Percentiles rank a stretch among this genome's conserved stretches.
Evolutionary conservation across 2,888 invertebrate genomes (phyloP).

Genomic region (Orthosia gothica): DNA sequence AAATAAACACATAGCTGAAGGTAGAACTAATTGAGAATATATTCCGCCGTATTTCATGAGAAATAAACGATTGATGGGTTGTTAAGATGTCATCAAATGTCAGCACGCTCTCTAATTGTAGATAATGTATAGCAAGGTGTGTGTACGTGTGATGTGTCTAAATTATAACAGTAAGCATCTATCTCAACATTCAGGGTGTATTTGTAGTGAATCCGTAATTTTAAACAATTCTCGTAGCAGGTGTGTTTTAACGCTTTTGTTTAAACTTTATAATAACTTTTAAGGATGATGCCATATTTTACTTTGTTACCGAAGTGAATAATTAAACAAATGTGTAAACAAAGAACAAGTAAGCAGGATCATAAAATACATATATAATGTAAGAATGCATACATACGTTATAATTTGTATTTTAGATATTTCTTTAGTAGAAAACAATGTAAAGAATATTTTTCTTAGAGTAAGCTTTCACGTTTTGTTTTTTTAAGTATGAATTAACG

Average conservation of each 20-base stretch:
- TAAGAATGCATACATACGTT: not conserved
- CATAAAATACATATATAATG: not conserved
- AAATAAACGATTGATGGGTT: conserved; percentile 50
- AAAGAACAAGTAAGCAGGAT: not conserved
- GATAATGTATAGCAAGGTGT: conserved; percentile 20
- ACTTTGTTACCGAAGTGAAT: conserved; percentile 35
- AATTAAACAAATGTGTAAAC: conserved; percentile 22
- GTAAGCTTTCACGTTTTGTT: not conserved
- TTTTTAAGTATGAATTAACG: not conserved
- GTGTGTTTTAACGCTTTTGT: conserved; percentile 58
- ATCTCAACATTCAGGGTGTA: conserved; percentile 27
- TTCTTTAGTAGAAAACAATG: not conserved
- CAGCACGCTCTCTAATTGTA: conserved; percentile 31
- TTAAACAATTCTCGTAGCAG: conserved; percentile 47
- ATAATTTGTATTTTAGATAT: not conserved
- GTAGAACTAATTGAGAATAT: conserved; percentile 5
- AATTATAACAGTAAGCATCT: conserved; percentile 19
- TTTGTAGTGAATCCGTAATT: conserved; percentile 45
- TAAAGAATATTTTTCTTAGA: not conserved
- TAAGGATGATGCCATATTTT: conserved; percentile 47
- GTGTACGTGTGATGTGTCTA: conserved; percentile 6
- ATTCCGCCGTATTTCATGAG: conserved; percentile 35
- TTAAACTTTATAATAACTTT: conserved; percentile 58
- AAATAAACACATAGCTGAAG: conserved; percentile 3
- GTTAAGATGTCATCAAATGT: conserved; percentile 33